phyloP scores from a whole-genome alignment of 2,113 vertebrate genomes.

The Emydura subglobosa region DNA sequence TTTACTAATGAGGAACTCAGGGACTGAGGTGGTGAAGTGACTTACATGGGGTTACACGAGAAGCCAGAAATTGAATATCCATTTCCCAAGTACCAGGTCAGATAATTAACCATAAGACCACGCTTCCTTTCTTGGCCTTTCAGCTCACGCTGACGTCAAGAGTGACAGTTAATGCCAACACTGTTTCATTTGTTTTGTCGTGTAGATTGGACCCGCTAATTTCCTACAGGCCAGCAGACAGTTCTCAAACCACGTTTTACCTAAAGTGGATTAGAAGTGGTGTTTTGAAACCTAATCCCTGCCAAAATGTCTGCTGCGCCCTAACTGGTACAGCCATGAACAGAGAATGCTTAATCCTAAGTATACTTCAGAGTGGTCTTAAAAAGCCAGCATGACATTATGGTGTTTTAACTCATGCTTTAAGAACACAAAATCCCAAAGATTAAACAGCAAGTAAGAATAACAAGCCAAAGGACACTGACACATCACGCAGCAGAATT shows the following conservation, averaged over 20 bases:
- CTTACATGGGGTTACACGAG: neutral
- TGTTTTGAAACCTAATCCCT: neutral
- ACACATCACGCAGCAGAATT: neutral
- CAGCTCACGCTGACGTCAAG: neutral
- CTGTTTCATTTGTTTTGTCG: neutral
- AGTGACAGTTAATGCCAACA: neutral
- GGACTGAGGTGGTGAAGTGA: neutral
- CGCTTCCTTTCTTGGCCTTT: neutral
- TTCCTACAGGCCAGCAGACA: neutral
- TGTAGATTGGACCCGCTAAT: neutral
- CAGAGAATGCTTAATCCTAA: neutral
- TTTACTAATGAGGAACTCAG: neutral
- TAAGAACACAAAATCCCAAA: neutral
- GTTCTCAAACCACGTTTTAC: neutral
- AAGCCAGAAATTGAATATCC: neutral
- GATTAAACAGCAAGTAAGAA: neutral
- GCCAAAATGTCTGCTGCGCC: neutral
- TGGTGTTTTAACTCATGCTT: neutral
- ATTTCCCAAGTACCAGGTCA: neutral
- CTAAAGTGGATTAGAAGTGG: neutral
- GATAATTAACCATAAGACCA: neutral
- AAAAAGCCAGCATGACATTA: neutral
- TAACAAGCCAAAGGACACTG: neutral
- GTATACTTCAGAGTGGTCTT: neutral
- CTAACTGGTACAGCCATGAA: neutral